Conservation (phyloP, 2,888 invertebrate species). For the Brenthis hecate region DNA sequence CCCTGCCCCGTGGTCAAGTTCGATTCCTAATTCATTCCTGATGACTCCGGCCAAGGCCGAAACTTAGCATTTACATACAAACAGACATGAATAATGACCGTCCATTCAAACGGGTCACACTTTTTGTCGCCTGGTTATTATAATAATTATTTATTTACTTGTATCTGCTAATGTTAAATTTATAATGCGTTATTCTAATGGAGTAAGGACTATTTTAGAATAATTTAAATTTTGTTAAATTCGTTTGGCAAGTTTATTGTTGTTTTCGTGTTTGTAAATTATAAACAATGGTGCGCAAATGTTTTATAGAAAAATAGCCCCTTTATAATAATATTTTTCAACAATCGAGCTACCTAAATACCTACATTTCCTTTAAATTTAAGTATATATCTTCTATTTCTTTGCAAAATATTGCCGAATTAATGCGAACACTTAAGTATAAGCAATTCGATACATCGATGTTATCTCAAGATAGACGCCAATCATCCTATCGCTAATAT, state of each 20-base stretch:
- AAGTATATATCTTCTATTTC: background rate
- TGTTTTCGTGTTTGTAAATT: conserved; percentile 23
- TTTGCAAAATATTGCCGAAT: conserved; percentile 41
- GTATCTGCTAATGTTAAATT: conserved; percentile 16
- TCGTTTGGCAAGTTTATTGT: conserved; percentile 27
- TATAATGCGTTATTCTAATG: conserved; percentile 17
- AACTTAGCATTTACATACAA: conserved; percentile 71
- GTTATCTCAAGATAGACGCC: conserved; percentile 63
- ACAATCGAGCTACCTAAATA: no score
- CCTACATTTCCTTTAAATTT: no score
- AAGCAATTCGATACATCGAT: conserved; percentile 61
- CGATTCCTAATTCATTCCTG: conserved; percentile 71
- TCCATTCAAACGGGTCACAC: conserved; percentile 51
- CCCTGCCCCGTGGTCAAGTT: conserved; percentile 74
- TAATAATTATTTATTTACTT: conserved; percentile 39
- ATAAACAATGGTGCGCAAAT: no score
- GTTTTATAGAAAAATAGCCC: no score
- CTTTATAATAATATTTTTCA: no score
- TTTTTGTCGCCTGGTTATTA: conserved; percentile 60
- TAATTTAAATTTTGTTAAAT: background rate
- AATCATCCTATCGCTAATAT: conserved; percentile 35
- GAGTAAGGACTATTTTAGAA: conserved; percentile 21
- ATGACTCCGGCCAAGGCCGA: conserved; percentile 63
- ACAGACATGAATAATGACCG: conserved; percentile 69
- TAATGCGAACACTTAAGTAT: conserved; percentile 42